phyloP scores from a whole-genome alignment of 2,797 vertebrate genomes.

The Pangasius sanitwongsei region DNA sequence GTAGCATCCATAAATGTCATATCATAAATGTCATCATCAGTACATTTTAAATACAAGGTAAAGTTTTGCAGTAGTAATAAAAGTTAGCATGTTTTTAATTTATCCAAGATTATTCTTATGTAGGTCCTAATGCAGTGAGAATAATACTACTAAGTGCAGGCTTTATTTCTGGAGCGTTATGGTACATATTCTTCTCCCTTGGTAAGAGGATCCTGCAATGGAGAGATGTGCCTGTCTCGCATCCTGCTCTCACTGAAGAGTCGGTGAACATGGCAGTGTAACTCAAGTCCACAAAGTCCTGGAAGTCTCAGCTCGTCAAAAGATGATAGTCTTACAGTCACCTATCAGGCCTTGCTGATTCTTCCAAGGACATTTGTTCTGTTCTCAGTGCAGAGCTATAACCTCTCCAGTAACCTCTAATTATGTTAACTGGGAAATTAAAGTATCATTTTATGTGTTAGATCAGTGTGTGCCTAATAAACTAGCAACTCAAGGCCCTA shows the following conservation, averaged over 20 bases:
- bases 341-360: background rate
- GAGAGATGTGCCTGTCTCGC: background rate
- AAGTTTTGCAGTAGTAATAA: background rate
- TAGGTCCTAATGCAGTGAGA: background rate
- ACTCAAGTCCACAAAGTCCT: constrained; percentile 1
- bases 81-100: background rate
- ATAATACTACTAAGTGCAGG: background rate
- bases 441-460: background rate
- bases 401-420: background rate
- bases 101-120: background rate
- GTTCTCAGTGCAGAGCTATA: background rate
- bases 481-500: background rate
- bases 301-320: background rate
- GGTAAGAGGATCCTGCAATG: background rate
- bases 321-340: background rate
- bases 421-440: background rate
- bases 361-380: constrained; percentile 3
- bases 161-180: background rate
- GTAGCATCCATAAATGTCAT: background rate
- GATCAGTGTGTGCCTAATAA: background rate
- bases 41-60: background rate
- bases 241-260: constrained; percentile 1
- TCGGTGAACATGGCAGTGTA: background rate
- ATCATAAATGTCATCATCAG: background rate
- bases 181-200: background rate